Conservation (phyloP, 2,113 vertebrate species). For the Alouatta palliata region DNA sequence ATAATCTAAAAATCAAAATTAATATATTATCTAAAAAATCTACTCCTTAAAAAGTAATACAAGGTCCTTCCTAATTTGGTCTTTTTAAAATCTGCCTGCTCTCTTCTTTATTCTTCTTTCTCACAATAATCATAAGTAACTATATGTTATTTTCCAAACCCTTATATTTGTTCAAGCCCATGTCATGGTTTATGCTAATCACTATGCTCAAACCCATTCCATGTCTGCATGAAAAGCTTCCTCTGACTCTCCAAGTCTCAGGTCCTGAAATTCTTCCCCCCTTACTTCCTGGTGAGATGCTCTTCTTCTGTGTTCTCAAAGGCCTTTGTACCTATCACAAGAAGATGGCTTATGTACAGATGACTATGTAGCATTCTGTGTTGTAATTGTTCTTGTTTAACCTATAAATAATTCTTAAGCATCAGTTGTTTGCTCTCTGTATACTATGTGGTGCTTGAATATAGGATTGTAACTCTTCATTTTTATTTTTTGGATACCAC, state of each 20-base stretch:
- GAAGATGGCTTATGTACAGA: neutral
- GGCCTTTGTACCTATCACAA: accelerated
- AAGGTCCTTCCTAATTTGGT: neutral
- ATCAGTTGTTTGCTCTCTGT: neutral
- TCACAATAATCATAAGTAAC: neutral
- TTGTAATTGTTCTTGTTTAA: neutral
- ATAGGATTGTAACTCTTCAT: neutral
- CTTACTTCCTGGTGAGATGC: neutral
- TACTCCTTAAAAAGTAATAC: neutral
- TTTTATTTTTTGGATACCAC: neutral
- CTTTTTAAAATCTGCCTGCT: neutral
- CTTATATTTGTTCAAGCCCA: neutral
- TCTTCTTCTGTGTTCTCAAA: neutral
- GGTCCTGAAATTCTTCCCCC: neutral
- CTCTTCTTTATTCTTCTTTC: neutral
- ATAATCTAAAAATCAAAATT: neutral
- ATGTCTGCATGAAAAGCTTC: neutral
- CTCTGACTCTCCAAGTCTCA: neutral
- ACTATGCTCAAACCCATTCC: neutral
- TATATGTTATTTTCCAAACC: neutral
- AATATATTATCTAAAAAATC: neutral
- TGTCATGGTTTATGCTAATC: neutral
- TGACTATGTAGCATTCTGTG: neutral
- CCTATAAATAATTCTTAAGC: neutral
- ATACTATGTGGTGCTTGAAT: neutral